phyloP scores from a whole-genome alignment of 2,888 invertebrate genomes.

The Scaptomyza parva region DNA sequence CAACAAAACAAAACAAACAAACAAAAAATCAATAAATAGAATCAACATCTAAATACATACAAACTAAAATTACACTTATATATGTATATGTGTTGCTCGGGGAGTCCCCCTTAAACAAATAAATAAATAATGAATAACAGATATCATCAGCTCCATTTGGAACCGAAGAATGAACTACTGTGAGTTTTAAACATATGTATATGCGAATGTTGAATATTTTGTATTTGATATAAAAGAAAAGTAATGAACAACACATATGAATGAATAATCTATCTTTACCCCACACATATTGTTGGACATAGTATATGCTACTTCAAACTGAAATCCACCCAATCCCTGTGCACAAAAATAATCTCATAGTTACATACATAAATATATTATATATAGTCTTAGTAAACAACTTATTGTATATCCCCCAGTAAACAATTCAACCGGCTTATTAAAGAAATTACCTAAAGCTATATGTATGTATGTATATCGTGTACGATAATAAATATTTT shows the following conservation, averaged over 20 bases:
- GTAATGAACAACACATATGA: slow-evolving; percentile 57
- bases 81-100: neutral
- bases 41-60: neutral
- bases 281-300: slow-evolving; percentile 51
- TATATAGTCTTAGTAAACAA: slow-evolving; percentile 38
- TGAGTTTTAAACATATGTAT: slow-evolving; percentile 49
- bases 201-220: slow-evolving; percentile 74
- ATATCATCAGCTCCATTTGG: slow-evolving; percentile 38
- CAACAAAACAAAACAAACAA: slow-evolving; percentile 6
- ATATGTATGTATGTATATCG: slow-evolving; percentile 64
- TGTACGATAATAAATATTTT: slow-evolving; percentile 65
- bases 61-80: neutral
- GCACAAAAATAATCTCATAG: slow-evolving; percentile 65
- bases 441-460: slow-evolving; percentile 45
- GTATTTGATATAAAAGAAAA: slow-evolving; percentile 40
- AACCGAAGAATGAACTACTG: slow-evolving; percentile 24
- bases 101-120: neutral
- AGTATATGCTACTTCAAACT: slow-evolving; percentile 12
- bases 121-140: slow-evolving; percentile 17
- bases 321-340: slow-evolving; percentile 29
- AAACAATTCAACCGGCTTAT: slow-evolving; percentile 59
- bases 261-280: slow-evolving; percentile 39
- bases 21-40: slow-evolving; percentile 3
- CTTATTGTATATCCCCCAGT: slow-evolving; percentile 70
- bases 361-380: slow-evolving; percentile 32